Percentiles rank a stretch among this genome's conserved stretches.
Evolutionary conservation across 2,797 vertebrate species (phyloP).

Genomic region (Semotilus atromaculatus): DNA sequence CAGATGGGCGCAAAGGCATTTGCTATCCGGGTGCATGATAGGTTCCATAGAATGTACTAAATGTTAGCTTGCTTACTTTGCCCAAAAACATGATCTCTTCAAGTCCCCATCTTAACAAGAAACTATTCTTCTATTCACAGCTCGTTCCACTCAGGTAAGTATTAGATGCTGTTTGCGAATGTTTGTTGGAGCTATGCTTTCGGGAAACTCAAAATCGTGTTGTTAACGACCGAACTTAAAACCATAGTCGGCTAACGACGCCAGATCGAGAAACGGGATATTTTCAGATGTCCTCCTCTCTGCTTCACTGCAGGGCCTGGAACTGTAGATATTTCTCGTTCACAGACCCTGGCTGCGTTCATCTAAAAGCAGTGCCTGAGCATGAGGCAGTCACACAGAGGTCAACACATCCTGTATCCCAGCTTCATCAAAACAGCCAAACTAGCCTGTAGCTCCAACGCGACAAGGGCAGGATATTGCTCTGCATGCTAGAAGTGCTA

Average conservation of each 20-base stretch:
- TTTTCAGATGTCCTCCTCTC: background rate
- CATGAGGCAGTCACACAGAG: constrained; percentile 3
- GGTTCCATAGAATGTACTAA: background rate
- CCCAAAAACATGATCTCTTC: background rate
- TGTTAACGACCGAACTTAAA: background rate
- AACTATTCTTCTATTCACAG: background rate
- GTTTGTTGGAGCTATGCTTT: background rate
- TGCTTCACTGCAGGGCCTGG: background rate
- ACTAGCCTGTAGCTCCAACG: background rate
- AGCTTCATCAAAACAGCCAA: constrained; percentile 22
- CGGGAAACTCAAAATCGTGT: background rate
- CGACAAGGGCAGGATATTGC: constrained; percentile 81
- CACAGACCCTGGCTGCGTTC: background rate
- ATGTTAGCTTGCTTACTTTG: background rate
- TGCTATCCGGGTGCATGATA: too few species aligned
- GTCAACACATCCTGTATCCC: constrained; percentile 12
- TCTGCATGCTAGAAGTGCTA: constrained; percentile 81
- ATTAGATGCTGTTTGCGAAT: too few species aligned
- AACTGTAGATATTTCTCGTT: background rate
- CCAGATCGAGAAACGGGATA: background rate
- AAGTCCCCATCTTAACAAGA: background rate
- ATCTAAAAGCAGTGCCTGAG: background rate
- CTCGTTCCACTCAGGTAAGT: too few species aligned
- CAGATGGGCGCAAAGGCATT: too few species aligned
- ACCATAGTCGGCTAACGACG: background rate